These are phyloP conservation scores for Ypsolopha sequella DNA, from an alignment of 2,888 invertebrate species.

Conservation along the genomic window DNA sequence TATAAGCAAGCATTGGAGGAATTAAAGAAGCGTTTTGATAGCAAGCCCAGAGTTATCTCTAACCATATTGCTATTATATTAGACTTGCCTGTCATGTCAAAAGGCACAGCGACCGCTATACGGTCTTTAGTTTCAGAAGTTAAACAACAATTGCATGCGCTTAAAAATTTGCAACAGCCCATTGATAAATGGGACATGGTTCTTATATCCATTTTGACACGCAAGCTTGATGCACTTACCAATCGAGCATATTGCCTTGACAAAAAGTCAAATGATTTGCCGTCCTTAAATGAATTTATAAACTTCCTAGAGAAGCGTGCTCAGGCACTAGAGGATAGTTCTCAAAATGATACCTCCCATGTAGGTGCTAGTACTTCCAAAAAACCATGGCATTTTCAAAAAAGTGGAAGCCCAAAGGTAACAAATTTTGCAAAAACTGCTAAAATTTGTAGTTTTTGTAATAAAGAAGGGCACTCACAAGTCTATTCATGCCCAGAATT, in stretches of 20 bases:
- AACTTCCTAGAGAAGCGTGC: slow-evolving; percentile 7
- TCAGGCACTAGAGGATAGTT: slow-evolving; percentile 7
- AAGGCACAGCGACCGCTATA: slow-evolving; percentile 12
- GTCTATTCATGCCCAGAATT: slow-evolving; percentile 2
- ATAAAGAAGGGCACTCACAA: not conserved
- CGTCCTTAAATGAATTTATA: slow-evolving; percentile 1
- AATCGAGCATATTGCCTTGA: not conserved
- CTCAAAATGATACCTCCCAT: not conserved
- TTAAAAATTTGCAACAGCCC: slow-evolving; percentile 5
- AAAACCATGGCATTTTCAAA: not conserved
- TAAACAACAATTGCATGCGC: slow-evolving; percentile 4
- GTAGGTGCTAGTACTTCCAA: not conserved
- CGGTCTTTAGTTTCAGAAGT: slow-evolving; percentile 6
- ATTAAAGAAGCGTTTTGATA: slow-evolving; percentile 9
- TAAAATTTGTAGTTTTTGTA: not conserved
- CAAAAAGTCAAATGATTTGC: not conserved
- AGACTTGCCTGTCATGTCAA: slow-evolving; percentile 9
- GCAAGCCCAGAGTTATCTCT: slow-evolving; percentile 5
- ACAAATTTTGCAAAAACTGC: not conserved
- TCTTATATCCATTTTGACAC: not conserved
- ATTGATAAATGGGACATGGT: slow-evolving; percentile 5
- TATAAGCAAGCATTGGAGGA: slow-evolving; percentile 7
- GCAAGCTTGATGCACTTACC: not conserved
- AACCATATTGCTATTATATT: slow-evolving; percentile 8
- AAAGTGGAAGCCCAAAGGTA: not conserved